Evolutionary conservation across 2,888 invertebrate species (phyloP).

Genomic region (Lamellibrachia columna): DNA sequence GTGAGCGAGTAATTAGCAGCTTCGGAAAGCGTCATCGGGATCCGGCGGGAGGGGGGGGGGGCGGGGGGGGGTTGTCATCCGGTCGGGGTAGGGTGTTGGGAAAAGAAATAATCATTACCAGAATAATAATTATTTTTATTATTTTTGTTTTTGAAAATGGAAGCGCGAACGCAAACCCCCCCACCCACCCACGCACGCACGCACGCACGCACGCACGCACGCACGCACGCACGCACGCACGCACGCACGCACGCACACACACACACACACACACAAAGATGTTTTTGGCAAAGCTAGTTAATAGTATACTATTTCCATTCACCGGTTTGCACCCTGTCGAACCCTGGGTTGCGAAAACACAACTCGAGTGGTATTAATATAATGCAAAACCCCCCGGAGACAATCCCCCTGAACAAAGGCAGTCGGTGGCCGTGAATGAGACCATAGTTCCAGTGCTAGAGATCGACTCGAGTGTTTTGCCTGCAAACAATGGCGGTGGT

Average conservation of each 20-base stretch:
- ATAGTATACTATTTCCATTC: not conserved
- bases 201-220: too few species aligned
- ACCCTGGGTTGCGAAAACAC: not conserved
- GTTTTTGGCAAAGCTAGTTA: not conserved
- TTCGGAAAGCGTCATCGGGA: not conserved
- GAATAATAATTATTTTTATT: not conserved
- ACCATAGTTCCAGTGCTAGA: not conserved
- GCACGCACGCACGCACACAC: not conserved
- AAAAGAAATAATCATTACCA: not conserved
- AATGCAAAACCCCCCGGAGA: not conserved
- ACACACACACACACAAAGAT: not conserved
- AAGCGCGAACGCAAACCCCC: not conserved
- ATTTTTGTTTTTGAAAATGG: not conserved
- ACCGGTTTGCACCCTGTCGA: not conserved
- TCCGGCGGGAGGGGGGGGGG: not conserved
- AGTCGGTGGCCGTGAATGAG: not conserved
- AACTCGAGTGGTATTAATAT: not conserved
- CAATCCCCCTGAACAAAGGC: not conserved
- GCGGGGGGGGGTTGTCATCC: not conserved
- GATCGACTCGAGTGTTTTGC: constrained; percentile 6
- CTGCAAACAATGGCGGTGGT: not conserved
- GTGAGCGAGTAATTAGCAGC: not conserved
- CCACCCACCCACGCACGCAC: not conserved
- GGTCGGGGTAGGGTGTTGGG: not conserved
- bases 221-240: too few species aligned